Evolutionary conservation across 2,113 vertebrate genomes (phyloP).

Genomic region (Eublepharis macularius): DNA sequence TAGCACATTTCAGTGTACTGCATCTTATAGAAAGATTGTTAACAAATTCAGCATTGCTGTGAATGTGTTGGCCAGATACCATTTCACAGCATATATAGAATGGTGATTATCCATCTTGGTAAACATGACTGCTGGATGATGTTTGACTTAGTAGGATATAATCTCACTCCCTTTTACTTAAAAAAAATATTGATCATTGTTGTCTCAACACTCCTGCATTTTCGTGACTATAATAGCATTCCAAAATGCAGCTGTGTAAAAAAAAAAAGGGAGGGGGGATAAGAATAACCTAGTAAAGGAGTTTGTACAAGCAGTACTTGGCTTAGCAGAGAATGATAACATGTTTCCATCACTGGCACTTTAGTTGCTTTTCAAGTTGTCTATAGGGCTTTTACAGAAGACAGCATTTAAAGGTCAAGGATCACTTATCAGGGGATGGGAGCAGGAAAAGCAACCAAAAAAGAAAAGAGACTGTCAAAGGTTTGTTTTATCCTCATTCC

Average conservation of each 20-base stretch:
- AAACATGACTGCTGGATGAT: conserved; percentile 49
- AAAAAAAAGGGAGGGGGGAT: conserved; percentile 55
- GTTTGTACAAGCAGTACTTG: conserved; percentile 46
- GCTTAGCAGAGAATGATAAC: conserved; percentile 61
- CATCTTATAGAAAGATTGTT: not conserved
- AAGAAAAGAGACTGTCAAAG: conserved; percentile 46
- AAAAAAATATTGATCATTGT: conserved; percentile 57
- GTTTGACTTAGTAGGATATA: conserved; percentile 50
- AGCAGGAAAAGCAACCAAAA: conserved; percentile 59
- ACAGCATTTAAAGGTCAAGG: conserved; percentile 64
- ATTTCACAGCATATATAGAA: conserved; percentile 24
- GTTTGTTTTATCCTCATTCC: conserved; percentile 15
- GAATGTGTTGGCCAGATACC: not conserved
- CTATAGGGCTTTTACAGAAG: conserved; percentile 61
- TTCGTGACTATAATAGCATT: conserved; percentile 46
- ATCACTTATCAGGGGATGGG: conserved; percentile 52
- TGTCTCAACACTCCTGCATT: conserved; percentile 28
- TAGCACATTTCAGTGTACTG: not conserved
- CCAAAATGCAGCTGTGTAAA: conserved; percentile 15
- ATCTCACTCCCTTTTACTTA: conserved; percentile 23
- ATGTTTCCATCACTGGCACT: conserved; percentile 45
- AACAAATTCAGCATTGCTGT: not conserved
- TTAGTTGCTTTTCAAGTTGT: conserved; percentile 56
- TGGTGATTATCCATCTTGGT: conserved; percentile 43
- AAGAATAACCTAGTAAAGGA: conserved; percentile 45